Evolutionary conservation across 1,140 invertebrate genomes (phyloP).

Genomic region (Aphelinus atriplicis): DNA sequence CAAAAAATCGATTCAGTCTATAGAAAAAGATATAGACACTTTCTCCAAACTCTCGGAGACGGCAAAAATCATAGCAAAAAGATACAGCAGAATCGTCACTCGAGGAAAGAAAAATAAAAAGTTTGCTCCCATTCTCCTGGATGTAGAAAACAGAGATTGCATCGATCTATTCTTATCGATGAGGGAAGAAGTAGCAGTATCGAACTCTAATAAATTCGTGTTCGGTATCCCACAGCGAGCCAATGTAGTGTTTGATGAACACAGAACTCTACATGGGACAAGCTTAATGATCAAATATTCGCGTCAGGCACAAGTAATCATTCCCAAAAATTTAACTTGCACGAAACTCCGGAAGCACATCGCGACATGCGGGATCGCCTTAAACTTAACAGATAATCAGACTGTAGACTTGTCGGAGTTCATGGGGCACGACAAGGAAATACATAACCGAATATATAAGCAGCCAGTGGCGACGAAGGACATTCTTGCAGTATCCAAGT

Average conservation of each 20-base stretch:
- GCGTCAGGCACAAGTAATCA: constrained; percentile 1
- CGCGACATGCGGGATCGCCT: constrained; percentile 30
- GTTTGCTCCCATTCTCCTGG: neutral
- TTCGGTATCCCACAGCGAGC: constrained; percentile 21
- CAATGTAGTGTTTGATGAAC: neutral
- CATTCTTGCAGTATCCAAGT: constrained; percentile 1
- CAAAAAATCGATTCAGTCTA: no score
- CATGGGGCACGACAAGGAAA: constrained; percentile 35
- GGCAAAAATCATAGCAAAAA: no score
- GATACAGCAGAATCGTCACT: no score
- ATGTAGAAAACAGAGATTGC: neutral
- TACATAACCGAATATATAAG: constrained; percentile 35
- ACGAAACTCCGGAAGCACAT: constrained; percentile 41
- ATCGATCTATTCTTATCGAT: constrained; percentile 15
- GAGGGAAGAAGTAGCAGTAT: neutral
- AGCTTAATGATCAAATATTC: constrained; percentile 13
- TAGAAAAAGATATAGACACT: no score
- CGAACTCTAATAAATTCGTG: constrained; percentile 12
- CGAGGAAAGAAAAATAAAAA: constrained; percentile 15
- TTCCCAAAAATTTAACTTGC: constrained; percentile 4
- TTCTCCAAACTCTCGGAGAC: no score
- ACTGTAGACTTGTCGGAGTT: constrained; percentile 30
- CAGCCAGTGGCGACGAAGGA: constrained; percentile 9
- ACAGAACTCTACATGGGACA: constrained; percentile 1
- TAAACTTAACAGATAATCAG: constrained; percentile 36